Evolutionary conservation across 1,140 invertebrate genomes (phyloP), one percentile per base, ranked within the genome.

Genomic region (Papilio xuthus): DNA sequence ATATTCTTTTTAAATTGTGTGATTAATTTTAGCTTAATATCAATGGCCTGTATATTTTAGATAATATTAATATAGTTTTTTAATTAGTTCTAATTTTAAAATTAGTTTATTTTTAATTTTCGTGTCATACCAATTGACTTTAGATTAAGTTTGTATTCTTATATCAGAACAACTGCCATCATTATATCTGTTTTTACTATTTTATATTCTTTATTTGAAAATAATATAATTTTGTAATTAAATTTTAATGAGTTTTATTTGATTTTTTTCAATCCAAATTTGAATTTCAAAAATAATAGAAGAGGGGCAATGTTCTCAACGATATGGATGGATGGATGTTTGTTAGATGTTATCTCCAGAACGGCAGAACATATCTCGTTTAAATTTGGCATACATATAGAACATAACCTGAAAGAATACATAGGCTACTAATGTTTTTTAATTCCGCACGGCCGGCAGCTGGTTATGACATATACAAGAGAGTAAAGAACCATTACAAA

Each of bases 151-250:
- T 56, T 84, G 78, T 88, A 85, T 82, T 81, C 78, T 78, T 84
- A 79, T 84, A 83, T 84, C 79, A 86, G 80, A 84, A 85, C 84
- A 88, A 90, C 87, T 89, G 89, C 88, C 89, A 87, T 89, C 84
- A 87, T 87, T 87, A 85, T 86, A 73, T 86, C 85, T 88, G 86
- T 89, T 90, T 90, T 88, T 71, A 85, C 85, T 88, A 85, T 89
- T 90, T 90, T 88, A 89, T 90, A 87, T 88, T 87, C 86, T 89
- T 92, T 90, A 89, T 88, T 90, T 91, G 81, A 89, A 90, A 92
- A 90, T 91, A 90, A 88, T 91, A 88, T 90, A 88, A 88, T 90
- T 90, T 91, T 90, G 85, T 88, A 86, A 89, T 88, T 85, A 81
- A 81, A 70, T 80, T 70, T 80, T 83, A 63, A 47, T 84, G 87